phyloP scores from a whole-genome alignment of 2,888 invertebrate genomes.

The Chorisops tibialis region DNA sequence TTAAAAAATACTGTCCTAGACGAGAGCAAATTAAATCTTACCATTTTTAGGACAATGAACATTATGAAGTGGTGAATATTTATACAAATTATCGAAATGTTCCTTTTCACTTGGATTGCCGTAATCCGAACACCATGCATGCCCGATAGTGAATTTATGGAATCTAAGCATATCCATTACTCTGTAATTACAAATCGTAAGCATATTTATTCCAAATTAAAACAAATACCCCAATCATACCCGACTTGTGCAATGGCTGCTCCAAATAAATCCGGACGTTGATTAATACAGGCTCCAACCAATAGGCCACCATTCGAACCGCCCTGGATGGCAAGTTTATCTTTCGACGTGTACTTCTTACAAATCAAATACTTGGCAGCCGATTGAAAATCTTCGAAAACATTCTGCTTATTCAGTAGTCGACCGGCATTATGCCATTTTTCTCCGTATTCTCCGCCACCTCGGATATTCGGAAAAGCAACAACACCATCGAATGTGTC shows the following conservation, averaged over 20 bases:
- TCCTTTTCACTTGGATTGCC: conserved; percentile 84
- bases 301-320: conserved; percentile 96
- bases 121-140: conserved; percentile 94
- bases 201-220: not conserved
- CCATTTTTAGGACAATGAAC: conserved; percentile 64
- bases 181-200: conserved; percentile 54
- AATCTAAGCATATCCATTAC: conserved; percentile 97
- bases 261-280: conserved; percentile 90
- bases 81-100: conserved; percentile 79
- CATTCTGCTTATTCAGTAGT: conserved; percentile 90
- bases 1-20: too few species aligned
- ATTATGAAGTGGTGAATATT: conserved; percentile 94
- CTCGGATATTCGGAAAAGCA: conserved; percentile 91
- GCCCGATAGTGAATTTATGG: conserved; percentile 97
- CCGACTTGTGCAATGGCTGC: conserved; percentile 93
- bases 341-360: conserved; percentile 72
- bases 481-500: conserved; percentile 84
- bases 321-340: conserved; percentile 83
- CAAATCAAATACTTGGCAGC: conserved; percentile 85
- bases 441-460: conserved; percentile 97
- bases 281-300: conserved; percentile 93
- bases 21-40: conserved; percentile 35
- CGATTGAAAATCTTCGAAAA: conserved; percentile 92
- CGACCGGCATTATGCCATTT: conserved; percentile 95
- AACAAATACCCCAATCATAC: conserved; percentile 52